Evolutionary conservation across 2,888 invertebrate species (phyloP), one percentile per base, ranked within the genome.

Genomic region (Adela reaumurella): DNA sequence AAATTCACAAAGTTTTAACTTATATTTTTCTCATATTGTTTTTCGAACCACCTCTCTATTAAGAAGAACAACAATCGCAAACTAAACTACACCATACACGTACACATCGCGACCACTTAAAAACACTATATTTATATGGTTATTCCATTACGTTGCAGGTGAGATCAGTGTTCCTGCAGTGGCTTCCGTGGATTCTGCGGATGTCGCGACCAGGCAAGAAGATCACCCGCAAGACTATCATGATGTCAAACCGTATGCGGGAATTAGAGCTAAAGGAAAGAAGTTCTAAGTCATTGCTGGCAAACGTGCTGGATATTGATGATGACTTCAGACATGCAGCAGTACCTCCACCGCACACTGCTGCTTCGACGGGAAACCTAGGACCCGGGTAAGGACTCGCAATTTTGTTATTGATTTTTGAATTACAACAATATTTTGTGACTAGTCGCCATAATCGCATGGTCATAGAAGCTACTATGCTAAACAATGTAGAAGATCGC

Each of bases 171-270:
- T 93, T 99, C 74, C 88, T 98, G 58, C 94, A 95, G 83, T 97
- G 97, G 96, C 83, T 98, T 67, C 98, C 98, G 53, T 96, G 95
- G 93, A 85, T 96, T 55, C 81, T 98, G 63, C 85, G 97, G 52
- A 97, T 99, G 97, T 88, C 89, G 63, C 87, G 97, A 63, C 98
- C 97, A 43, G 96, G 95, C 48, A 94, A 93, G 81, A 94, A 94
- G 74, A 92, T 94, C 63, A 92, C 94, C 51, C 83, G 93, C 59
- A 94, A 94, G 77, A 90, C 90, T 53, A 90, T 95, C 63, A 83
- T 92, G 78, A 89, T 93, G 87, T 89, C 88, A 67, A 92, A 92
- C 67, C 85, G 93, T 61, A 93, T 95, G 92, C 87, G 93, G 63
- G 94, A 96, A 70, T 74, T 95, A 68, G 95, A 95, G 74, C 79